Base-by-base conservation (phyloP, 1,140 invertebrate species). In the Danaus plexippus region DNA sequence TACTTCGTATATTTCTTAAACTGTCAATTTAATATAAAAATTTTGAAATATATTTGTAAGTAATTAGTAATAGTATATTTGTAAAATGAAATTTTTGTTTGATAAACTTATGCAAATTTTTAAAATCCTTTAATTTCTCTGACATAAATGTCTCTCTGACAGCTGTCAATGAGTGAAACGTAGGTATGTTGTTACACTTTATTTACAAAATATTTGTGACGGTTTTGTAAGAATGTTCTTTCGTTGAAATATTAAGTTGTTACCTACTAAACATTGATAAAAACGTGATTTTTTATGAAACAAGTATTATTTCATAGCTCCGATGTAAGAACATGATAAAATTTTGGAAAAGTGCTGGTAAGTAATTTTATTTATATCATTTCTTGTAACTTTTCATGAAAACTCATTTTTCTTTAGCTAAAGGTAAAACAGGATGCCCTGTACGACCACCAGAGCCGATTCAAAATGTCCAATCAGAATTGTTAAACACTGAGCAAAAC, bases 331-430 rank as follows among this genome's bases (percentile, higher is more conserved):
- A 45, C 42, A 72, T 87, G 84, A 85, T 87, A 51, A 87, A 87
- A 68, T 87, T 87, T 64, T 87, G 84, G 84, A 87, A 87, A 73
- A 87, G 81, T 65, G 81, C 84, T 76, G 84, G 84, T 87, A 56
- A 51, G 54, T 61, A 47, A 22, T 47, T 13, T 41, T 22, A 53
- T 7, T 32, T 11, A 11, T 51, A 9, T 42, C 13, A 9, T 42
- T 11, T 4, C n/a, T 42, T 11, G 9, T 50, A 50, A 6, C 22
- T 32, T 32, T 32, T 32, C 22, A 32, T 32, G 22, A 32, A 32
- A 32, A 32, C 22, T 32, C 2, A 32, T 32, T 50, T 44, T 63
- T 56, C 69, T 82, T 61, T 54, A 85, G 84, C 81, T 52, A 85
- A 84, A 73, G 83, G 83, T 56, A 86, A 86, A 77, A 63, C 71